These are phyloP conservation scores for Heliconius eleuchia DNA, from an alignment of 1,140 invertebrate genomes.

Conservation along the genomic window DNA sequence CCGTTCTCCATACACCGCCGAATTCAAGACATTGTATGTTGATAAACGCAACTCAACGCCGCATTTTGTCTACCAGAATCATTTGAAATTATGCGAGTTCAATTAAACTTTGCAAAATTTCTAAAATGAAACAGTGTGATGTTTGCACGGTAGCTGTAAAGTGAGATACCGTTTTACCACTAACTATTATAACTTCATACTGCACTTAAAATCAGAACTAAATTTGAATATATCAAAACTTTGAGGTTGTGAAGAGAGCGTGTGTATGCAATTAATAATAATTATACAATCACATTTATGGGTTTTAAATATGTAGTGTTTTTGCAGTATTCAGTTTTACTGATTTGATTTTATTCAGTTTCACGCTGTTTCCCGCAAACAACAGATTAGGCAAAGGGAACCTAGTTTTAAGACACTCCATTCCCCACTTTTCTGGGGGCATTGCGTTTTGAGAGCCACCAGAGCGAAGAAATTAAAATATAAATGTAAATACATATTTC, in stretches of 20 bases:
- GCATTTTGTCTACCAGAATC: neutral
- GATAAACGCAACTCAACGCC: neutral
- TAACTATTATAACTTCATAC: conserved; percentile 16
- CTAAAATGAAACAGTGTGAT: neutral
- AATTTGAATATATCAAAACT: conserved; percentile 23
- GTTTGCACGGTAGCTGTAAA: conserved; percentile 7
- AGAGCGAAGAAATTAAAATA: too few relatives aligned
- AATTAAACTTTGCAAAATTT: neutral
- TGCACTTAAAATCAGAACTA: conserved; percentile 19
- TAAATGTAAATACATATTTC: too few relatives aligned
- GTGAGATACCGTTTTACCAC: neutral
- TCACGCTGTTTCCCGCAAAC: too few relatives aligned
- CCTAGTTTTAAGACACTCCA: too few relatives aligned
- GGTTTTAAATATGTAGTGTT: neutral
- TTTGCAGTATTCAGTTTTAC: too few relatives aligned
- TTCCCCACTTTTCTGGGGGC: too few relatives aligned
- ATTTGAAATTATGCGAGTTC: neutral
- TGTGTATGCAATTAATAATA: neutral
- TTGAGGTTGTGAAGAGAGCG: neutral
- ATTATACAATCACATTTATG: neutral
- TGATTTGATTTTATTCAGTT: too few relatives aligned
- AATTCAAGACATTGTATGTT: neutral
- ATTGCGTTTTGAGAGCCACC: too few relatives aligned
- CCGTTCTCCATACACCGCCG: neutral
- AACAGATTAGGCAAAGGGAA: too few relatives aligned